Conservation (phyloP, 2,797 vertebrate species). For the Alca torda region DNA sequence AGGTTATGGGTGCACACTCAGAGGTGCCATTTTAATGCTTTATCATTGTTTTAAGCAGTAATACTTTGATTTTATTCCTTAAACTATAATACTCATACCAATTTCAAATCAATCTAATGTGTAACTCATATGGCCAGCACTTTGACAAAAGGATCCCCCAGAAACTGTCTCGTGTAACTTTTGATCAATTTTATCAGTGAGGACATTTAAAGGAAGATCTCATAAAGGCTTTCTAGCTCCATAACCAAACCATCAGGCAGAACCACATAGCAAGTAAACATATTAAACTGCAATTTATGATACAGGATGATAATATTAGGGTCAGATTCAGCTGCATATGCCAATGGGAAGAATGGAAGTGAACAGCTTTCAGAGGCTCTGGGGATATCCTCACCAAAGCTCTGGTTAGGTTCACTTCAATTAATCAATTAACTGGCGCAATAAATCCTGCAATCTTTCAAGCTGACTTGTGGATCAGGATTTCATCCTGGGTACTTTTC, state of each 20-base stretch:
- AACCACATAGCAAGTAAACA: neutral
- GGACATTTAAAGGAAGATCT: neutral
- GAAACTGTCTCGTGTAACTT: neutral
- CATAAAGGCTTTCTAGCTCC: neutral
- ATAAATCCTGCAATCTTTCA: neutral
- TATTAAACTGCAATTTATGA: neutral
- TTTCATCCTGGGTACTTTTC: neutral
- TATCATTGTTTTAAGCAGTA: neutral
- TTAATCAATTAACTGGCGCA: neutral
- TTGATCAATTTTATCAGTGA: neutral
- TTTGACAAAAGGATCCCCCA: neutral
- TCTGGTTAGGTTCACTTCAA: neutral
- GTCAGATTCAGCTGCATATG: neutral
- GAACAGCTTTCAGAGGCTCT: neutral
- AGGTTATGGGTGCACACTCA: neutral
- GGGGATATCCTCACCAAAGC: neutral
- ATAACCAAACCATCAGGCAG: neutral
- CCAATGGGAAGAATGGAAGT: neutral
- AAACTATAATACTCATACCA: neutral
- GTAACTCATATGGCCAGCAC: neutral
- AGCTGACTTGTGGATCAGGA: neutral
- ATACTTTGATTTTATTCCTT: neutral
- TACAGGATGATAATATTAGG: neutral
- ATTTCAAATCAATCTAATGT: neutral
- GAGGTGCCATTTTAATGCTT: neutral